phyloP scores from a whole-genome alignment of 2,797 vertebrate species.

The Cottoperca gobio region DNA sequence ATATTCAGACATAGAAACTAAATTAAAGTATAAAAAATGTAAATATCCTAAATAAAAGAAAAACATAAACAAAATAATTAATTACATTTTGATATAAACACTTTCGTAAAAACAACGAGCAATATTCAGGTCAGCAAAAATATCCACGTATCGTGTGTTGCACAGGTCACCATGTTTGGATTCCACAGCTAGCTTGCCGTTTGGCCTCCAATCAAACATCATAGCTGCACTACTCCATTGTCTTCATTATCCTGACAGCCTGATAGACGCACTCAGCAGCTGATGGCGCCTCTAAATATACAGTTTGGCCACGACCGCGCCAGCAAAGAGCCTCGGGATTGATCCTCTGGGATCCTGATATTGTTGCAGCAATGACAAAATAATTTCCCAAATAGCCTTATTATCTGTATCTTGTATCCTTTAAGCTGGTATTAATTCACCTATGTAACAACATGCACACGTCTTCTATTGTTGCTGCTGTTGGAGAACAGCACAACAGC shows the following conservation, averaged over 20 bases:
- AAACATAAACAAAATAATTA: too few relatives aligned
- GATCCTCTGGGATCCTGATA: slow-evolving; percentile 22
- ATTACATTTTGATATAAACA: too few relatives aligned
- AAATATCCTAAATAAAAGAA: too few relatives aligned
- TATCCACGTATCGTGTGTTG: too few relatives aligned
- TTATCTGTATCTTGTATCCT: neutral
- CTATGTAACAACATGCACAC: neutral
- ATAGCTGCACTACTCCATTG: slow-evolving; percentile 38
- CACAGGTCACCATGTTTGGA: neutral
- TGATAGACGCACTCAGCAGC: slow-evolving; percentile 47
- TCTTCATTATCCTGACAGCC: slow-evolving; percentile 42
- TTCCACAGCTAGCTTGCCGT: neutral
- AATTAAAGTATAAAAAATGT: too few relatives aligned
- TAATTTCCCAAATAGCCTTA: slow-evolving; percentile 5
- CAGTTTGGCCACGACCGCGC: slow-evolving; percentile 17
- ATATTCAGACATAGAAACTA: too few relatives aligned
- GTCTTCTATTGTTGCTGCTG: neutral
- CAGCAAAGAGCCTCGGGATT: neutral
- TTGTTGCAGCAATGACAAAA: slow-evolving; percentile 24
- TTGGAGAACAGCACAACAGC: neutral
- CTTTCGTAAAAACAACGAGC: too few relatives aligned
- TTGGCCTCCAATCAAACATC: slow-evolving; percentile 30
- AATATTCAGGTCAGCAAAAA: too few relatives aligned
- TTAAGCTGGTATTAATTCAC: neutral
- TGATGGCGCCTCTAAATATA: slow-evolving; percentile 66